A percentile compares a stretch with the other conserved stretches of the same genome.
phyloP scores from a whole-genome alignment of 2,888 invertebrate genomes.

The Eupeodes luniger region DNA sequence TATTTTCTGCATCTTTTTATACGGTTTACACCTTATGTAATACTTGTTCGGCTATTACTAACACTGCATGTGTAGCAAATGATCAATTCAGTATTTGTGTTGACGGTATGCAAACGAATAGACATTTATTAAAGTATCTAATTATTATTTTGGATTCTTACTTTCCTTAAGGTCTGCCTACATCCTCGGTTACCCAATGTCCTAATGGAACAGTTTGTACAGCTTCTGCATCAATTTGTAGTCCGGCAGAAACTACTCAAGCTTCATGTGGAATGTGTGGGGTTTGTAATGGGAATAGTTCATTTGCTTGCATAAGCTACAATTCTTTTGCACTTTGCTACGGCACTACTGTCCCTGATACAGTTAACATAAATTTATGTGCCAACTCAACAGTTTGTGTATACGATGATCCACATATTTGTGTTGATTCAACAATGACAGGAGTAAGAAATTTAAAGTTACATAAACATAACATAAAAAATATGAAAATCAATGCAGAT shows the following conservation, averaged over 20 bases:
- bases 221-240: conserved; percentile 21
- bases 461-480: background rate
- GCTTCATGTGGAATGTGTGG: conserved; percentile 38
- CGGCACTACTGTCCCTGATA: background rate
- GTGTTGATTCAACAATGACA: conserved; percentile 40
- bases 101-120: conserved; percentile 8
- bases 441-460: conserved; percentile 27
- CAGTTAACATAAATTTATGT: background rate
- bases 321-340: conserved; percentile 53
- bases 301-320: conserved; percentile 53
- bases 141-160: background rate
- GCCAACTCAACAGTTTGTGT: conserved; percentile 32
- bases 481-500: conserved; percentile 10
- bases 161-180: conserved; percentile 33
- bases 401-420: conserved; percentile 37
- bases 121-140: background rate
- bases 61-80: conserved; percentile 50
- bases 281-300: conserved; percentile 22
- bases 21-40: conserved; percentile 37
- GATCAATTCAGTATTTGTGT: conserved; percentile 50
- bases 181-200: background rate
- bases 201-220: conserved; percentile 56
- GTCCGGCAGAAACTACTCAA: background rate
- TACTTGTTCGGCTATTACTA: conserved; percentile 35
- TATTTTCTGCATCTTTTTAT: conserved; percentile 15